phyloP scores from a whole-genome alignment of 2,797 vertebrate species.

The Graptemys geographica region DNA sequence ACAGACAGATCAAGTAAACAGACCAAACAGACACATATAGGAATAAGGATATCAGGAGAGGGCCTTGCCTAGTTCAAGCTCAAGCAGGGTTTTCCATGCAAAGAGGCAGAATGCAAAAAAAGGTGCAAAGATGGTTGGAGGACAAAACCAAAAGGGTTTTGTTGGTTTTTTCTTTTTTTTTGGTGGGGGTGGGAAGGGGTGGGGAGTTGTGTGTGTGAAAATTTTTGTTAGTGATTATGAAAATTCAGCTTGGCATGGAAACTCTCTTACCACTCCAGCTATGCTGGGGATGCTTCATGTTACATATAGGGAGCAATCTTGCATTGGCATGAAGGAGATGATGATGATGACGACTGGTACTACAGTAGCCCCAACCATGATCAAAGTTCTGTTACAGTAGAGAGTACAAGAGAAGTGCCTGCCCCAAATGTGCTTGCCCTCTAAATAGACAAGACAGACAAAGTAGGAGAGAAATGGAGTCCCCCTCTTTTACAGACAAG shows the following conservation, averaged over 20 bases:
- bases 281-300: neutral
- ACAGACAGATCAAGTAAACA: neutral
- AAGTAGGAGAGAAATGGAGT: neutral
- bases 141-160: neutral
- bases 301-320: neutral
- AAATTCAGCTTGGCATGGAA: neutral
- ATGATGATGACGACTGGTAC: neutral
- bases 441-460: neutral
- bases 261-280: neutral
- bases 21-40: neutral
- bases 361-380: neutral
- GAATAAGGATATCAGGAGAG: neutral
- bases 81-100: neutral
- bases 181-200: rapidly evolving
- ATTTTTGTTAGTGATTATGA: neutral
- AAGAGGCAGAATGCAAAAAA: neutral
- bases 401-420: neutral
- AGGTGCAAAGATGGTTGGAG: neutral
- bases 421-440: neutral
- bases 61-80: neutral
- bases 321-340: neutral
- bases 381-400: neutral
- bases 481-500: neutral
- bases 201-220: neutral
- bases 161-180: no score